Conservation (phyloP, 2,113 vertebrate species). For the Aphyosemion australe region DNA sequence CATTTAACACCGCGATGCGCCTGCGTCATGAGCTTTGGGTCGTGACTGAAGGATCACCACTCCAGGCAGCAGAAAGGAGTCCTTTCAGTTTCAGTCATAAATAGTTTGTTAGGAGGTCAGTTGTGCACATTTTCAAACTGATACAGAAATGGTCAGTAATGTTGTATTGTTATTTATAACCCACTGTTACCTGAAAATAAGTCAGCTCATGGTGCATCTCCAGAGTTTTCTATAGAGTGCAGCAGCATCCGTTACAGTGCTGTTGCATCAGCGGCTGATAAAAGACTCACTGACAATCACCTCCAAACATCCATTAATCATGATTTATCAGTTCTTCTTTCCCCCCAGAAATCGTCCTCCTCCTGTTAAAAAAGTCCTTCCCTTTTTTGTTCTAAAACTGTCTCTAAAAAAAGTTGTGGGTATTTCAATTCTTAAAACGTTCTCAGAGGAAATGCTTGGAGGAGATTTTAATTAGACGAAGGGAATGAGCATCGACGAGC, state of each 20-base stretch:
- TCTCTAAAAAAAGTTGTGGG: conserved; percentile 49
- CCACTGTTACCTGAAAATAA: conserved; percentile 8
- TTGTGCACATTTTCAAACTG: too few species aligned
- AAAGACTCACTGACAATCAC: conserved; percentile 49
- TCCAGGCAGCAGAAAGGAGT: too few species aligned
- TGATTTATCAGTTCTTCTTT: not conserved
- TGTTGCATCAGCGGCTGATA: conserved; percentile 67
- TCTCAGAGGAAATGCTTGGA: conserved; percentile 59
- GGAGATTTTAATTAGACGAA: conserved; percentile 70
- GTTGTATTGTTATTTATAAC: too few species aligned
- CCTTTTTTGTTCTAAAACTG: conserved; percentile 42
- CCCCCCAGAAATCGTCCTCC: conserved; percentile 32
- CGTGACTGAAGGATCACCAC: too few species aligned
- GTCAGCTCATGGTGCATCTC: conserved; percentile 10
- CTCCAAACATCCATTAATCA: conserved; percentile 40
- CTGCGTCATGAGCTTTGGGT: too few species aligned
- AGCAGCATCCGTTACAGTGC: conserved; percentile 46
- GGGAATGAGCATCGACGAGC: conserved; percentile 61
- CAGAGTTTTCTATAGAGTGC: conserved; percentile 15
- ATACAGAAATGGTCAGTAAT: too few species aligned
- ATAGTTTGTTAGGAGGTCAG: too few species aligned
- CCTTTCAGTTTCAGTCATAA: too few species aligned
- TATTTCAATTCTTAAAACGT: conserved; percentile 59
- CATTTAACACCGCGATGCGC: too few species aligned
- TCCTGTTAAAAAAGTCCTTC: conserved; percentile 18